phyloP scores from a whole-genome alignment of 2,888 invertebrate species.

The Ormia ochracea region DNA sequence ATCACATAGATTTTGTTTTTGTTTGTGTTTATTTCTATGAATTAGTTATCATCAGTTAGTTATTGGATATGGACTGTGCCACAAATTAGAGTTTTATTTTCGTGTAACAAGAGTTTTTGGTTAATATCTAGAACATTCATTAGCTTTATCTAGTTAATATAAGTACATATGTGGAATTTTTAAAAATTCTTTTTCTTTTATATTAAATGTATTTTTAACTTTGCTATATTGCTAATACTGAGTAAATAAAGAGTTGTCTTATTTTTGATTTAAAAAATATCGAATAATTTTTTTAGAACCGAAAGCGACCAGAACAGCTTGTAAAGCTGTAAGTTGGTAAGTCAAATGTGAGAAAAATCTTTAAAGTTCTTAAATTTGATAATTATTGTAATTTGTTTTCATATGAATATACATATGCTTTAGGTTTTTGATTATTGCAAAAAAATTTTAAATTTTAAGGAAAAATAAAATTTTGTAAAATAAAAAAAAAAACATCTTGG shows the following conservation, averaged over 20 bases:
- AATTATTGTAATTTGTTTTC: conserved; percentile 22
- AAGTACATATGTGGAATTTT: background rate
- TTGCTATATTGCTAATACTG: conserved; percentile 36
- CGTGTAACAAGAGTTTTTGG: conserved; percentile 7
- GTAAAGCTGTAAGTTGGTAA: too few species aligned
- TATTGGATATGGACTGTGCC: conserved; percentile 43
- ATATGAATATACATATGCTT: too few species aligned
- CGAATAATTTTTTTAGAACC: background rate
- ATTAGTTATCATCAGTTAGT: conserved; percentile 39
- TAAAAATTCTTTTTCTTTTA: conserved; percentile 9
- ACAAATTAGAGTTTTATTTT: conserved; percentile 28
- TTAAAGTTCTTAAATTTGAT: conserved; percentile 11
- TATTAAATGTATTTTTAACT: conserved; percentile 24
- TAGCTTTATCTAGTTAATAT: conserved; percentile 18
- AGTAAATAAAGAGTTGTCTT: conserved; percentile 18
- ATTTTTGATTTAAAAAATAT: background rate
- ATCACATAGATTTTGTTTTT: conserved; percentile 72
- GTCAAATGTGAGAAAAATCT: conserved; percentile 23
- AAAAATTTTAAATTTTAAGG: too few species aligned
- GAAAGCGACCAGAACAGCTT: background rate
- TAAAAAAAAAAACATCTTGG: too few species aligned
- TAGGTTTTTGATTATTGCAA: too few species aligned
- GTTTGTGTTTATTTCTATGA: conserved; percentile 53
- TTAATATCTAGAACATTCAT: conserved; percentile 32
- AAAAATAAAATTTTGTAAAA: too few species aligned